Conservation (phyloP, 1,140 invertebrate genomes). For the Lycorma delicatula region DNA sequence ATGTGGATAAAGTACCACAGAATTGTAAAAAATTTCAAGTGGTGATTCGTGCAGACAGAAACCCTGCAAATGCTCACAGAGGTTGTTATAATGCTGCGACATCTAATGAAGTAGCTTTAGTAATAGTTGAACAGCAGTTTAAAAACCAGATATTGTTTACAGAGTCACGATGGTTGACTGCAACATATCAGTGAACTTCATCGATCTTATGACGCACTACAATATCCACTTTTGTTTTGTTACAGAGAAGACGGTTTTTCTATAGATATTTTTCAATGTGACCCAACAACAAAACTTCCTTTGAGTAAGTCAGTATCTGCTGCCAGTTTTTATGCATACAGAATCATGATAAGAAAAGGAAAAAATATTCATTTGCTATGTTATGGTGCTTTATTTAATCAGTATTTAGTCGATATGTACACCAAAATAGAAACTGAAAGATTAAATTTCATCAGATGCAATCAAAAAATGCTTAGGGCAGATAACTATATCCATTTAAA, state of each 20-base stretch:
- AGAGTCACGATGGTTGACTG: conserved; percentile 20
- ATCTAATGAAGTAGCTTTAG: conserved; percentile 25
- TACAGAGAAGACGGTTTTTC: conserved; percentile 27
- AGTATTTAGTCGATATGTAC: conserved; percentile 40
- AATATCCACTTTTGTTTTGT: conserved; percentile 37
- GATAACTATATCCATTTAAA: conserved; percentile 31
- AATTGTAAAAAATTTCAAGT: conserved; percentile 18
- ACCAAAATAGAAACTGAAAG: conserved; percentile 40
- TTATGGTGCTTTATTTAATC: conserved; percentile 31
- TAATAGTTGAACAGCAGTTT: conserved; percentile 29
- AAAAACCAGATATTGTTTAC: conserved; percentile 30
- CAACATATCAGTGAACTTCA: conserved; percentile 27
- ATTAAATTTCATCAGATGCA: conserved; percentile 33
- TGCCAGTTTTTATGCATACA: conserved; percentile 29
- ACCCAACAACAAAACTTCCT: conserved; percentile 6
- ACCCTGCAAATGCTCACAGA: conserved; percentile 28
- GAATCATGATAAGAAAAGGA: conserved; percentile 22
- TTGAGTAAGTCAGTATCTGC: conserved; percentile 28
- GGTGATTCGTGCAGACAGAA: conserved; percentile 30
- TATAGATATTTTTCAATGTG: conserved; percentile 11
- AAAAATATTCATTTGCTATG: conserved; percentile 20
- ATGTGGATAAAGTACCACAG: conserved; percentile 24
- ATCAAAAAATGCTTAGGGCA: conserved; percentile 27
- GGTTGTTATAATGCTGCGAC: conserved; percentile 29
- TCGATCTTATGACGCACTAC: conserved; percentile 34